phyloP scores from a whole-genome alignment of 2,797 vertebrate genomes.

The Mionectes olivaceus region DNA sequence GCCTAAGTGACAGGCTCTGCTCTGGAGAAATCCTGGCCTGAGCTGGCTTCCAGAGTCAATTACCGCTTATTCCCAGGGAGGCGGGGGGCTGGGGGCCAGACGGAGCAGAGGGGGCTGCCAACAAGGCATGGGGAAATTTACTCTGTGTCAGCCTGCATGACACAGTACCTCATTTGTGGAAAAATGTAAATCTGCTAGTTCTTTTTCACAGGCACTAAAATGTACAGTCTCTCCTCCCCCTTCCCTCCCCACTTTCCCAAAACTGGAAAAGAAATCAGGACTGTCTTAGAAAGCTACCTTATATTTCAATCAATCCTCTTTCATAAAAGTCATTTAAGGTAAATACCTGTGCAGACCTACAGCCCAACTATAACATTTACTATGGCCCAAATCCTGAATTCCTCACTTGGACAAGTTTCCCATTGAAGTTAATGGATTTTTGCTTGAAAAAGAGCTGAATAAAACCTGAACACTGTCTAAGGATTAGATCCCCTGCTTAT shows the following conservation, averaged over 20 bases:
- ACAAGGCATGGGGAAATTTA: constrained; percentile 42
- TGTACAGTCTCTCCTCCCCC: constrained; percentile 30
- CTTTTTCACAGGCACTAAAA: constrained; percentile 59
- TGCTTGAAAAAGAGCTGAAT: constrained; percentile 45
- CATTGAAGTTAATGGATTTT: constrained; percentile 40
- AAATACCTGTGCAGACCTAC: constrained; percentile 38
- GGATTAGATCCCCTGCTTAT: constrained; percentile 35
- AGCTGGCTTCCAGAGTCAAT: constrained; percentile 71
- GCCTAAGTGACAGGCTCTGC: constrained; percentile 70
- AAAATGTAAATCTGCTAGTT: constrained; percentile 71
- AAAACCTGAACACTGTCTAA: constrained; percentile 33
- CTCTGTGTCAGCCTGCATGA: constrained; percentile 62
- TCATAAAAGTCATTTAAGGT: constrained; percentile 65
- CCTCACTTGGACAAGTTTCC: constrained; percentile 31
- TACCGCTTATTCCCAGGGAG: constrained; percentile 65
- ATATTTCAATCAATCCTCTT: constrained; percentile 52
- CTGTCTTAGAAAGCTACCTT: constrained; percentile 37
- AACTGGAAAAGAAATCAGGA: constrained; percentile 56
- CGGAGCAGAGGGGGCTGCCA: constrained; percentile 39
- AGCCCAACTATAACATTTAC: constrained; percentile 50
- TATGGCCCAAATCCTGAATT: constrained; percentile 34
- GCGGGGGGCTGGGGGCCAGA: constrained; percentile 46
- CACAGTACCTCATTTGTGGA: constrained; percentile 70
- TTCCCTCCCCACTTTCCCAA: background rate
- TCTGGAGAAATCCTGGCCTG: constrained; percentile 71